Base-by-base conservation (phyloP, 2,797 vertebrate genomes). In the Sebastes oblongus region DNA sequence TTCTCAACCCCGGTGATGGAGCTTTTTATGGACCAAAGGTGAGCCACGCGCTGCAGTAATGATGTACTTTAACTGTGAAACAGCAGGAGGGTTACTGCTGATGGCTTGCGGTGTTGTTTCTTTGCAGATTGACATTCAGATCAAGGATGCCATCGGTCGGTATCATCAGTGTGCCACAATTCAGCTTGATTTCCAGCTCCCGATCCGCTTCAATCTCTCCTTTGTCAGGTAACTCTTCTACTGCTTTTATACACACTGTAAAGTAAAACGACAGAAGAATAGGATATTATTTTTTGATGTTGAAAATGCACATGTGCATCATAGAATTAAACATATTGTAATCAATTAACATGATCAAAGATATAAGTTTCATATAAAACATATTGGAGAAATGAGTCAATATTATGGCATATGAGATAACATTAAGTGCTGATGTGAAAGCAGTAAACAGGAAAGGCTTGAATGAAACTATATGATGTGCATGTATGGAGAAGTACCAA, bases 11-110 rank as follows among this genome's bases (percentile, higher is more conserved):
- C 4, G 98, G 98, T 0, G 98, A 99, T 70, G 98, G 98, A 73
- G 98, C 98, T 60, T 99, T 99, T 90, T 99, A 99, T 67, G 98
- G 98, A 81, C 98, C 98, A 74, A 99, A 99, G 97, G 98, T 99
- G 87, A 94, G 93, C 36, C 4, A n/a, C 2, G 66, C 3, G 1
- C 52, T 27, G 42, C 77, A 58, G 54, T 55, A 27, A 69, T 56
- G 62, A 52, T 61, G 27, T 16, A 20, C n/a, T 78, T 79, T 13
- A 50, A 62, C 55, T 16, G 39, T 74, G 66, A 77, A 80, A 62
- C 64, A 39, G 72, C 65, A 25, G 65, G 75, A 76, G 42, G 29
- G 50, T 32, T 1, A 1, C 55, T 9, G 50, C 77, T 87, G 22
- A 84, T 73, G 64, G 6, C 65, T 12, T 36, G 4, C 72, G 56